A percentile compares a stretch with the other conserved stretches of the same genome.
These are phyloP conservation scores for Nannoperca obscura DNA, from an alignment of 2,797 vertebrate genomes.

Conservation along the genomic window DNA sequence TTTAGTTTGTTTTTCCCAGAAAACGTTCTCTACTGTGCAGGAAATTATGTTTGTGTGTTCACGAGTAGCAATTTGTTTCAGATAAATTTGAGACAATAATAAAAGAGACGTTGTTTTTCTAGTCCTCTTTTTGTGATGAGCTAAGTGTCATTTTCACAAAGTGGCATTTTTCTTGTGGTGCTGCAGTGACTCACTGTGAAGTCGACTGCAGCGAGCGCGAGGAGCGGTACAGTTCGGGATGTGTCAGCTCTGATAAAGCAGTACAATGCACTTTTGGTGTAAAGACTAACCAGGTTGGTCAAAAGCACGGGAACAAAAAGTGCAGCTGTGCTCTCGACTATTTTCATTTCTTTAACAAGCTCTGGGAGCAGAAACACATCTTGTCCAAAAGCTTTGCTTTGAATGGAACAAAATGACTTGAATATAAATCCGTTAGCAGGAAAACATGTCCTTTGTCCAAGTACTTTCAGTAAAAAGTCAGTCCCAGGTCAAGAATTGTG, in stretches of 20 bases:
- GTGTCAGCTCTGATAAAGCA: conserved; percentile 57
- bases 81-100: not conserved
- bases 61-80: conserved; percentile 13
- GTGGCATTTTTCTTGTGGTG: conserved; percentile 39
- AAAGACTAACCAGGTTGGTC: conserved; percentile 49
- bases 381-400: not conserved
- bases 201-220: conserved; percentile 34
- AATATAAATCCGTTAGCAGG: not conserved
- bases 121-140: conserved; percentile 17
- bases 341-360: conserved; percentile 43
- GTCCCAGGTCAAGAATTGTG: not conserved
- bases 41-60: not conserved
- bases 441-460: conserved; percentile 4
- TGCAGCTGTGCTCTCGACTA: conserved; percentile 30
- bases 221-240: conserved; percentile 42
- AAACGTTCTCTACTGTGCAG: not conserved
- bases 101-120: no score
- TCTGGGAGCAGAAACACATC: conserved; percentile 17
- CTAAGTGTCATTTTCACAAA: conserved; percentile 51
- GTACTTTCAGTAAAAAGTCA: not conserved
- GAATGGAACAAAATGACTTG: not conserved
- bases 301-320: conserved; percentile 31
- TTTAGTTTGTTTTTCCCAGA: not conserved
- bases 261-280: conserved; percentile 24
- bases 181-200: conserved; percentile 51